These are phyloP conservation scores for Orthonychiurus folsomi DNA, from an alignment of 2,888 invertebrate species.

Conservation along the genomic window DNA sequence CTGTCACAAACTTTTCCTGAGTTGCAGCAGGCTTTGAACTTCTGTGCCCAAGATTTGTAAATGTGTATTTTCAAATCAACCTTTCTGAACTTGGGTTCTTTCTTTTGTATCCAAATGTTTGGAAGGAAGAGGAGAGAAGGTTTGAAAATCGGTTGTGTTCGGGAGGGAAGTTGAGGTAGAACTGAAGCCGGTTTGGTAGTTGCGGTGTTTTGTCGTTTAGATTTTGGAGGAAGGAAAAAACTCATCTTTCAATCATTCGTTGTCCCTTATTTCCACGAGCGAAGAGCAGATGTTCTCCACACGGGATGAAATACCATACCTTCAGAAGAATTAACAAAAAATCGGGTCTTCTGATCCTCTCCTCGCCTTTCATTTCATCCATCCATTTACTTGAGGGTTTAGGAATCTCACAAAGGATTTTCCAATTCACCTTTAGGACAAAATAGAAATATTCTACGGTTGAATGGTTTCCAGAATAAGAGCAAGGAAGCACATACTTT, in stretches of 20 bases:
- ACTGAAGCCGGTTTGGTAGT: background rate
- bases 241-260: background rate
- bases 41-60: too few relatives aligned
- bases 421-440: background rate
- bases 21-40: too few relatives aligned
- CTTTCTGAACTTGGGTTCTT: too few relatives aligned
- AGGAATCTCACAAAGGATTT: background rate
- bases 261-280: background rate
- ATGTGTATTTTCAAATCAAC: too few relatives aligned
- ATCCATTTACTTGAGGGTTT: background rate
- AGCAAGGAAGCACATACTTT: too few relatives aligned
- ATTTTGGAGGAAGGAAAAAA: background rate
- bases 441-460: background rate
- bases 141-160: too few relatives aligned
- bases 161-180: background rate
- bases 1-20: too few relatives aligned
- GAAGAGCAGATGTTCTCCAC: background rate
- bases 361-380: too few relatives aligned
- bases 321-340: background rate
- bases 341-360: background rate
- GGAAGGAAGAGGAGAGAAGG: too few relatives aligned
- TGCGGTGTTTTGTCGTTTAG: too few relatives aligned
- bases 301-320: background rate
- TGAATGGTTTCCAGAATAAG: too few relatives aligned
- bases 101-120: too few relatives aligned